Evolutionary conservation across 2,888 invertebrate genomes (phyloP), one percentile per base, ranked within the genome.

Genomic region (Scaeva pyrastri): DNA sequence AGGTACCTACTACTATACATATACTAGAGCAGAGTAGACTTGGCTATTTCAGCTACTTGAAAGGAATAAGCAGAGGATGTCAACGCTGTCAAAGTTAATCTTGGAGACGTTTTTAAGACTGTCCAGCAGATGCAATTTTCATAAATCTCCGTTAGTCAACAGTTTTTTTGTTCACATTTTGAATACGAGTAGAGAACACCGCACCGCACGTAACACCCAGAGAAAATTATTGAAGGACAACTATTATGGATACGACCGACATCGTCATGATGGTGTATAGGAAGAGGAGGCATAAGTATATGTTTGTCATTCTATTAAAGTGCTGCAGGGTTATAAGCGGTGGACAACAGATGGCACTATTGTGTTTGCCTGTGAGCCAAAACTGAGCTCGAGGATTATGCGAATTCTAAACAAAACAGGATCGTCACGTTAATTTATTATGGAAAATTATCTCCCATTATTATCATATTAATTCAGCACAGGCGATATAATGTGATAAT

Each of bases 131-230:
- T 83, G 73, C 74, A 83, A 78, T 84, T 74, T 74, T 79, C 70
- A 79, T 84, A 79, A 84, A 84, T 79, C 79, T 64, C 70, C 74
- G 26, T 70, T 45, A 60, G 45, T 39, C 60, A 73, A 68, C 41
- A 60, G 43, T 58, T 26, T 52, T 66, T 39, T 70, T 52, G n/a
- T 58, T 41, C 10, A 48, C 48, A 31, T 48, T 31, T 31, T 66
- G 31, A 66, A 66, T 48, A 19, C 26, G n/a, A 31, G 10, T 3
- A 36, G 4, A 16, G 31, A 23, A 26, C 23, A 48, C 23, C 31
- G 39, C n/a, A 16, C 64, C 43, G 39, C 39, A 55, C 21, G 11
- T 19, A 55, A 14, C 6, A 52, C 50, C 52, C 43, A 55, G 12
- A 62, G 41, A 31, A 14, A 31, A 56, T 45, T 43, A 55, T 45